Conservation (phyloP, 2,888 invertebrate species). For the Antheraea assamensis region DNA sequence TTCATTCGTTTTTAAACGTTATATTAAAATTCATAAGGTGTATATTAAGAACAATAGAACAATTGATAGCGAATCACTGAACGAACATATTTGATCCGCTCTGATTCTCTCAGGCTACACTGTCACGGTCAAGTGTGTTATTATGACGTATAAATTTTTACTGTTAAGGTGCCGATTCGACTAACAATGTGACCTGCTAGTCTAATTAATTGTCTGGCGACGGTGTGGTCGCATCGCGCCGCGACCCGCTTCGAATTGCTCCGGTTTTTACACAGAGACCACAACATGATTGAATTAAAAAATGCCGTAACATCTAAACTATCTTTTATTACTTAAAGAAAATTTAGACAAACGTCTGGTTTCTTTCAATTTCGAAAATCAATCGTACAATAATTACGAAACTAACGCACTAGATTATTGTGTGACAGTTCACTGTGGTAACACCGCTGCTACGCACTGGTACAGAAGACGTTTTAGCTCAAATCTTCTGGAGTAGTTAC, state of each 20-base stretch:
- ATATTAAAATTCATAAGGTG: background rate
- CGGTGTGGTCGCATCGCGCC: background rate
- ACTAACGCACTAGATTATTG: background rate
- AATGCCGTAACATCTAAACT: background rate
- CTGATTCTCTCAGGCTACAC: conserved; percentile 20
- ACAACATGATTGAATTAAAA: background rate
- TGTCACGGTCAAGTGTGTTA: conserved; percentile 21
- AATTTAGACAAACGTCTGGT: background rate
- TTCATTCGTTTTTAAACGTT: conserved; percentile 3
- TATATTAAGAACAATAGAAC: background rate
- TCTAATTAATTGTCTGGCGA: conserved; percentile 6
- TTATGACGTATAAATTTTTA: conserved; percentile 6
- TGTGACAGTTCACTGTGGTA: no score
- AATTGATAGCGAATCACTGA: conserved; percentile 1
- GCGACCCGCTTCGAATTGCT: conserved; percentile 22
- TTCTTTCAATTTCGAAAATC: background rate
- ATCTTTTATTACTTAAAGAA: background rate
- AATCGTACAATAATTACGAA: background rate
- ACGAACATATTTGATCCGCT: conserved; percentile 22
- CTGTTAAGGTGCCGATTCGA: conserved; percentile 2
- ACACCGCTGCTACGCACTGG: background rate
- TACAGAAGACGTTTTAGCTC: background rate
- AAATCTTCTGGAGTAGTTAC: background rate
- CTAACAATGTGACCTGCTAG: conserved; percentile 10
- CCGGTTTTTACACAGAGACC: background rate